Base-by-base conservation (phyloP, 2,797 vertebrate species). In the Podarcis lilfordi region DNA sequence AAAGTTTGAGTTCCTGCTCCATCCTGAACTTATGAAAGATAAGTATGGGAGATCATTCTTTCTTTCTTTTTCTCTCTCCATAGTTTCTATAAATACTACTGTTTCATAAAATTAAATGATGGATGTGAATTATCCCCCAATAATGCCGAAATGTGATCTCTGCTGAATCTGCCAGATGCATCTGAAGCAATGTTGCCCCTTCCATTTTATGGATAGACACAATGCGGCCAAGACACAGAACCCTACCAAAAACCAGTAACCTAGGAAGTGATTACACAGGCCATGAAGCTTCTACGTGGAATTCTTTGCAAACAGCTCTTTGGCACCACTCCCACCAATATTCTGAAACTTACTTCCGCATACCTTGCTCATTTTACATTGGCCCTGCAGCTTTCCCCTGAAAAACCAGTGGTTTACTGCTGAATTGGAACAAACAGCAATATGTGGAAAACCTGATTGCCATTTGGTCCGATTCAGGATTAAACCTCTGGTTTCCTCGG, bases 41-140 rank as follows among this genome's bases (percentile, higher is more conserved):
- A 74, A n/a, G 55, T 25, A 17, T 59, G n/a, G 40, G 11, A 86
- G 25, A 86, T 78, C 1, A 8, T 43, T n/a, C 50, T 23, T 15
- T 3, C 50, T 13, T 43, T 43, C 43, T 43, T 43, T 43, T 8
- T 13, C 45, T 3, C 19, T 32, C 66, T 27, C 32, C 9, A 32
- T 29, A 9, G 13, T 50, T 43, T 21, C n/a, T 78, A 77, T 77
- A 68, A 43, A 66, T 13, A 77, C 7, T 77, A 59, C 8, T 85
- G 43, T 77, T 85, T 85, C 29, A 43, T 85, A 40, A 76, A 85
- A 85, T 74, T 27, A 61, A 85, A 76, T n/a, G 55, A 23, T 59
- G 35, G 17, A 85, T 85, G 27, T 76, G 55, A 61, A n/a, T 76
- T 64, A 76, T 27, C 74, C 10, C 43, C 55, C 37, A 76, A 35